A percentile compares a stretch with the other conserved stretches of the same genome.
Evolutionary conservation across 1,140 invertebrate genomes (phyloP).

Genomic region (Drosophila paulistorum): DNA sequence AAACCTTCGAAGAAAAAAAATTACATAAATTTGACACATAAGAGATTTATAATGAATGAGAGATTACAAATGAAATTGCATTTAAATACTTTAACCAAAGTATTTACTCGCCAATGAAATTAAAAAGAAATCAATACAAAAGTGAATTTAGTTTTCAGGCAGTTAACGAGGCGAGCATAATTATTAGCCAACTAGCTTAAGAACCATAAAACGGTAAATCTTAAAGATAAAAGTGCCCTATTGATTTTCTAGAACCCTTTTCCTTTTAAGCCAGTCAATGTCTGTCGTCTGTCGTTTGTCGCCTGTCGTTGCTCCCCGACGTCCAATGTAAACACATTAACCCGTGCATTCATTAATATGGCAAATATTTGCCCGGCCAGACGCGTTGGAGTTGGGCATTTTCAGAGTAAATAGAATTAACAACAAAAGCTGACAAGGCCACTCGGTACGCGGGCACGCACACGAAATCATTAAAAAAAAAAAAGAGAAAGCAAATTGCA

Average conservation of each 20-base stretch:
- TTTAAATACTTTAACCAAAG: no score
- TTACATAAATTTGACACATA: no score
- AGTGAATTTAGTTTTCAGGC: no score
- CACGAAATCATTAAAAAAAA: constrained; percentile 51
- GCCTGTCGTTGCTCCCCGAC: constrained; percentile 5
- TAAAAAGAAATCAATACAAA: no score
- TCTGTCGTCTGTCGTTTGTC: background rate
- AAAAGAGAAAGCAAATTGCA: background rate
- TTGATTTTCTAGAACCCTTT: constrained; percentile 10
- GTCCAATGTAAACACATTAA: constrained; percentile 74
- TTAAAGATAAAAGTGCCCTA: constrained; percentile 2
- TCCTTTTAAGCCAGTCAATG: constrained; percentile 1
- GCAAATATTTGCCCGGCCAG: constrained; percentile 70
- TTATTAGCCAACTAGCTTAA: background rate
- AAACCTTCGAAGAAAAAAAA: no score
- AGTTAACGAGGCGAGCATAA: no score
- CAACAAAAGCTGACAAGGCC: constrained; percentile 73
- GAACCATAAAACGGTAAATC: background rate
- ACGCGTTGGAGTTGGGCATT: constrained; percentile 56
- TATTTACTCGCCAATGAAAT: no score
- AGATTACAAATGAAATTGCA: no score
- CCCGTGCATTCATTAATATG: constrained; percentile 77
- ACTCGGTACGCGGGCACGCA: constrained; percentile 32
- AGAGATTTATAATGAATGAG: no score
- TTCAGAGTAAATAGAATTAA: constrained; percentile 77